Evolutionary conservation across 2,797 vertebrate genomes (phyloP).

Genomic region (Syndactyla subalaris): DNA sequence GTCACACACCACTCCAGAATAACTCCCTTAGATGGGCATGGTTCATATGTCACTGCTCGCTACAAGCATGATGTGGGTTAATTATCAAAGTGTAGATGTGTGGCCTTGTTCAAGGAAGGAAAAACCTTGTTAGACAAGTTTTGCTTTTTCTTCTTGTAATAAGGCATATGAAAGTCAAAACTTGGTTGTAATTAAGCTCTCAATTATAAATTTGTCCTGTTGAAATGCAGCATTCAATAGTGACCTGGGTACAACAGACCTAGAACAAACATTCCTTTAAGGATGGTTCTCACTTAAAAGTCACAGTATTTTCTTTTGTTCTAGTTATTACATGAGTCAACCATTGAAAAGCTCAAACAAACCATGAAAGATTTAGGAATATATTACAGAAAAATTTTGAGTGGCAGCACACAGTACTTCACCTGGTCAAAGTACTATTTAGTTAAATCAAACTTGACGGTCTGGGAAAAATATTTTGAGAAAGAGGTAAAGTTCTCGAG

Average conservation of each 20-base stretch:
- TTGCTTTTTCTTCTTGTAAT: not conserved
- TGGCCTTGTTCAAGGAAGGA: not conserved
- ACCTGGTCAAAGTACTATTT: not conserved
- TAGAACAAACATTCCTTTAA: not conserved
- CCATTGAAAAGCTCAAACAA: not conserved
- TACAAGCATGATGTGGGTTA: not conserved
- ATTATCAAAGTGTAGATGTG: not conserved
- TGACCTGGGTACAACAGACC: not conserved
- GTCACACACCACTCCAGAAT: not conserved
- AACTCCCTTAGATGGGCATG: not conserved
- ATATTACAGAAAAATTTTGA: not conserved
- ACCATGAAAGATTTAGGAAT: not conserved
- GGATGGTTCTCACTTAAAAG: not conserved
- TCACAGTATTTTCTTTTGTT: not conserved
- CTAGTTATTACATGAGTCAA: not conserved
- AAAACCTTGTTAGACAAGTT: not conserved
- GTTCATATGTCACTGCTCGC: not conserved
- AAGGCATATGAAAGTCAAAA: not conserved
- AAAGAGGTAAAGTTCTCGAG: not conserved
- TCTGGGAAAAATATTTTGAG: not conserved
- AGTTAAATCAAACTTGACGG: conserved; percentile 4
- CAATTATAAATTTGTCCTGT: not conserved
- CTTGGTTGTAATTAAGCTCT: not conserved
- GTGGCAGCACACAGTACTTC: not conserved
- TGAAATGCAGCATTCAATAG: not conserved